Evolutionary conservation across 2,888 invertebrate species (phyloP).

Genomic region (Rhyacophila evoluta): DNA sequence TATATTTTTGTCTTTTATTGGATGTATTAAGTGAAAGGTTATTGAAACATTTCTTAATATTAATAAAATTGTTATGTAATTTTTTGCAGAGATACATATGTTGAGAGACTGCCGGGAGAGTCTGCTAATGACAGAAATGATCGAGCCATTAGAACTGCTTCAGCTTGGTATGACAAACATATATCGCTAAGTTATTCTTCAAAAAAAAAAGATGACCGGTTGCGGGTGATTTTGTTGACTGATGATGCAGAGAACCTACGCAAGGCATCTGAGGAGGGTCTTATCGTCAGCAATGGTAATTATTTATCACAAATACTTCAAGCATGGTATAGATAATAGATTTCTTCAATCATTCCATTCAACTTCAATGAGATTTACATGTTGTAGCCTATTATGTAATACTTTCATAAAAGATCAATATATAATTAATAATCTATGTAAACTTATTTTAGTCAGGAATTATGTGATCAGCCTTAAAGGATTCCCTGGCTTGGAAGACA

Average conservation of each 20-base stretch:
- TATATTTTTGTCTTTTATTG: too few species aligned
- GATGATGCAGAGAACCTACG: slow-evolving; percentile 85
- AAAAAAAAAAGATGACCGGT: slow-evolving; percentile 59
- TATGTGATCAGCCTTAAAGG: slow-evolving; percentile 82
- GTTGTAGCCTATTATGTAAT: too few species aligned
- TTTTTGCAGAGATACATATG: slow-evolving; percentile 85
- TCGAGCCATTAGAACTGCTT: slow-evolving; percentile 85
- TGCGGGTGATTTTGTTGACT: slow-evolving; percentile 82
- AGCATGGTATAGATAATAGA: too few species aligned
- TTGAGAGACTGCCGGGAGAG: slow-evolving; percentile 85
- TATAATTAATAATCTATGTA: too few species aligned
- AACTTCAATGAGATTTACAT: too few species aligned
- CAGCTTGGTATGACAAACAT: slow-evolving; percentile 87
- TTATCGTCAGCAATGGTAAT: slow-evolving; percentile 78
- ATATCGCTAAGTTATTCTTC: slow-evolving; percentile 59
- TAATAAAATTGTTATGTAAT: too few species aligned
- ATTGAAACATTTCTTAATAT: too few species aligned
- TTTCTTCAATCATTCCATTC: too few species aligned
- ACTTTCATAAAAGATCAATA: too few species aligned
- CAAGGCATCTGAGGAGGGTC: slow-evolving; percentile 77
- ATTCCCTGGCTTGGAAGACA: slow-evolving; percentile 81
- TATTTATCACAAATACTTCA: neutral
- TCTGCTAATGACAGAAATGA: slow-evolving; percentile 92
- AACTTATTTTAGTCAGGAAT: slow-evolving; percentile 72
- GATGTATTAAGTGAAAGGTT: too few species aligned